Conservation (phyloP, 2,888 invertebrate species). For the Drosophila cyrtoloma region DNA sequence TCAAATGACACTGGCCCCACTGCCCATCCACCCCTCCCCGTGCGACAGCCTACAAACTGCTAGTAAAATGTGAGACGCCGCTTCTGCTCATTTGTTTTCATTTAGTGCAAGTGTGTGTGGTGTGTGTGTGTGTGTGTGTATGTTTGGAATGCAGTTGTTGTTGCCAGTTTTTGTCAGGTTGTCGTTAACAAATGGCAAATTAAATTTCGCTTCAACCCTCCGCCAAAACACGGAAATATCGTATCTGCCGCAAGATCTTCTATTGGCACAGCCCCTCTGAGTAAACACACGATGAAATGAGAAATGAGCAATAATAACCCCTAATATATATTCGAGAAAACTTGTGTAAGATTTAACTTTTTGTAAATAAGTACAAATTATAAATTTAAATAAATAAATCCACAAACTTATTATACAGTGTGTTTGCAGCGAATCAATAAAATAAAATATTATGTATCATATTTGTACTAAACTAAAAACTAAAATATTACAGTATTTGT, state of each 20-base stretch:
- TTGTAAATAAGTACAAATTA: background rate
- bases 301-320: background rate
- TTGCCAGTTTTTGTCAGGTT: constrained; percentile 55
- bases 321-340: background rate
- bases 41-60: constrained; percentile 20
- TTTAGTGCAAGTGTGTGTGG: constrained; percentile 36
- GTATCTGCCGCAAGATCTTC: constrained; percentile 3
- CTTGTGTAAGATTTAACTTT: background rate
- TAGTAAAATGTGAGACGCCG: constrained; percentile 40
- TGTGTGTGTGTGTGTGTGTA: background rate
- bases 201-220: constrained; percentile 73
- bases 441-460: too few relatives aligned
- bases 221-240: constrained; percentile 7
- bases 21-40: background rate
- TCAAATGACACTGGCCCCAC: constrained; percentile 57
- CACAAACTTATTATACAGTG: background rate
- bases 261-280: background rate
- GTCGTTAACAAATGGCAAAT: constrained; percentile 84
- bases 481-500: background rate
- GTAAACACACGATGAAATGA: background rate
- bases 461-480: too few relatives aligned
- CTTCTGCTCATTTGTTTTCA: constrained; percentile 54
- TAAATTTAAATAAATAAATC: background rate
- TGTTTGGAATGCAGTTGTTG: constrained; percentile 48
- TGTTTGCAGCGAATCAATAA: background rate